phyloP scores from a whole-genome alignment of 2,888 invertebrate species.

The Trissonchulus latispiculum region DNA sequence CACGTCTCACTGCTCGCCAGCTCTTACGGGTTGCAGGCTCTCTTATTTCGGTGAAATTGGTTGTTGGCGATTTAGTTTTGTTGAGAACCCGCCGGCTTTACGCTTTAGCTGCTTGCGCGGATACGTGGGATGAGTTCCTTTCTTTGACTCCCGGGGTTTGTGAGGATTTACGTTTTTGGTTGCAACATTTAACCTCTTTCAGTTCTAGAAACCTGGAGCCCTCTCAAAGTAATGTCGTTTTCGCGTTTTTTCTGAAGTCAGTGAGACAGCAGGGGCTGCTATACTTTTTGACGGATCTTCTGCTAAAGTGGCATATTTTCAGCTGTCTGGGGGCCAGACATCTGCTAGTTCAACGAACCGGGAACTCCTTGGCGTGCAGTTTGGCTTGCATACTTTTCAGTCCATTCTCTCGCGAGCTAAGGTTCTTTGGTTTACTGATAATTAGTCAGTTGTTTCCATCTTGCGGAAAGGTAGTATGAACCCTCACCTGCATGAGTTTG shows the following conservation, averaged over 20 bases:
- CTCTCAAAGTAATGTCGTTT: not conserved
- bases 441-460: not conserved
- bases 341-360: not conserved
- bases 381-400: not conserved
- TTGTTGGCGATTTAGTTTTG: not conserved
- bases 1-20: no score
- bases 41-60: no score
- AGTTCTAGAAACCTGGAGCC: no score
- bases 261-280: not conserved
- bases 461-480: not conserved
- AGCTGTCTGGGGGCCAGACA: slow-evolving; percentile 3
- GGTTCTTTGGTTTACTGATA: not conserved
- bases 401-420: not conserved
- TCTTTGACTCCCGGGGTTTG: no score
- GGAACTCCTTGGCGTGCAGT: not conserved
- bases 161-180: no score
- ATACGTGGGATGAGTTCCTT: no score
- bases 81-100: no score
- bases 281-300: not conserved
- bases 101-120: no score
- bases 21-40: no score
- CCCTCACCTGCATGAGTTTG: not conserved
- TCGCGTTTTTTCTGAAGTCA: not conserved
- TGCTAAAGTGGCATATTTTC: not conserved
- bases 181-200: no score